A percentile compares a stretch with the other conserved stretches of the same genome.
Evolutionary conservation across 2,113 vertebrate species (phyloP).

Genomic region (Mustelus asterias): DNA sequence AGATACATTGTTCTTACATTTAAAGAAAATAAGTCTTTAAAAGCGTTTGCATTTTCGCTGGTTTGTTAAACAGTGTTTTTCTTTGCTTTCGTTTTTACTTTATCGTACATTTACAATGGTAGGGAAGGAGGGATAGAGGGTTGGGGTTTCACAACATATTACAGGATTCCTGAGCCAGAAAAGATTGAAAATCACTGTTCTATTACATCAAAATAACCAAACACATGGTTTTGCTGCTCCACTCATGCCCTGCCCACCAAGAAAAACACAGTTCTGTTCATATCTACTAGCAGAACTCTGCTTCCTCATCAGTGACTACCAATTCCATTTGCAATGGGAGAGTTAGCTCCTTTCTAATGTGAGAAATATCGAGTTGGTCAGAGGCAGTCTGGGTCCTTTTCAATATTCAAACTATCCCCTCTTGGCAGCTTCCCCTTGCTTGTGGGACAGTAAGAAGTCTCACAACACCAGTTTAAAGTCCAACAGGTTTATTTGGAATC

Average conservation of each 20-base stretch:
- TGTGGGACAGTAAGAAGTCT: background rate
- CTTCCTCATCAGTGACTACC: background rate
- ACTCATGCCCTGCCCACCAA: background rate
- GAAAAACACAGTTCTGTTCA: background rate
- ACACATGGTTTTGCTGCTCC: background rate
- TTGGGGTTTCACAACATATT: no score
- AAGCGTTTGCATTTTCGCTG: no score
- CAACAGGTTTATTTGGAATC: no score
- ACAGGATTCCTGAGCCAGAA: no score
- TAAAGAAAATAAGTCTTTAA: no score
- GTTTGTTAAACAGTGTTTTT: no score
- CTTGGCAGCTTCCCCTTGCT: background rate
- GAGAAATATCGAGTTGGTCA: background rate
- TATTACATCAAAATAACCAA: background rate
- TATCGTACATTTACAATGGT: no score
- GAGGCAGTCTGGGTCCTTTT: background rate
- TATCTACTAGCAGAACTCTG: background rate
- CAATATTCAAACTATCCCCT: background rate
- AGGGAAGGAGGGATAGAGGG: no score
- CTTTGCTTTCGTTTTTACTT: no score
- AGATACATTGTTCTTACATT: no score
- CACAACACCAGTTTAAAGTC: no score
- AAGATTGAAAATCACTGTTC: background rate
- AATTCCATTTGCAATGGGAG: background rate
- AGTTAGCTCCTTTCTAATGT: background rate